A percentile compares a stretch with the other conserved stretches of the same genome.
These are phyloP conservation scores for Periparus ater DNA, from an alignment of 2,797 vertebrate genomes.

Conservation along the genomic window DNA sequence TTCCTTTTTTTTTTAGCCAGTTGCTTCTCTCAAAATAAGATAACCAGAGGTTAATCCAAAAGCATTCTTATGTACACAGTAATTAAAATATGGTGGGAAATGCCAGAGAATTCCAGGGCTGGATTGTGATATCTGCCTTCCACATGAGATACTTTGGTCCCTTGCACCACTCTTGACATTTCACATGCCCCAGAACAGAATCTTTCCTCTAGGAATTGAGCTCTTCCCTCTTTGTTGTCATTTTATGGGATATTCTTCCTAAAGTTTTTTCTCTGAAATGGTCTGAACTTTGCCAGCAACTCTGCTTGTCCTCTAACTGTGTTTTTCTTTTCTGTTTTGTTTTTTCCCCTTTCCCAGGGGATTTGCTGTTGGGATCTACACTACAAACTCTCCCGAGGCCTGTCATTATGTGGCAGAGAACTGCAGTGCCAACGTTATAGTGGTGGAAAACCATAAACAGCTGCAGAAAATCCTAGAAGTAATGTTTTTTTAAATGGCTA, in stretches of 20 bases:
- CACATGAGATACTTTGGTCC: background rate
- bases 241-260: background rate
- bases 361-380: slow-evolving; percentile 92
- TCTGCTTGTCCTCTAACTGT: background rate
- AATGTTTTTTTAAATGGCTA: background rate
- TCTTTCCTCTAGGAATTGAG: background rate
- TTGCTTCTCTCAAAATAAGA: background rate
- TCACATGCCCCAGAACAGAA: background rate
- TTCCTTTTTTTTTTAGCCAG: background rate
- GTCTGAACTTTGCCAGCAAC: background rate
- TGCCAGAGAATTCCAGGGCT: background rate
- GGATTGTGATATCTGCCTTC: background rate
- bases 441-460: slow-evolving; percentile 94
- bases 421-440: slow-evolving; percentile 85
- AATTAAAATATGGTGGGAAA: background rate
- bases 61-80: background rate
- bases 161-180: background rate
- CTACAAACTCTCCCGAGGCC: slow-evolving; percentile 91
- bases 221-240: background rate
- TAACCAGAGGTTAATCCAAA: background rate
- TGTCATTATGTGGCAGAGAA: slow-evolving; percentile 89
- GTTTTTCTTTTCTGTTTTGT: background rate
- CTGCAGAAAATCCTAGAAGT: slow-evolving; percentile 95
- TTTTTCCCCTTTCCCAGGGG: slow-evolving; percentile 75
- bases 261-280: background rate